Base-by-base conservation (phyloP, 1,140 invertebrate genomes). In the Patella vulgata region DNA sequence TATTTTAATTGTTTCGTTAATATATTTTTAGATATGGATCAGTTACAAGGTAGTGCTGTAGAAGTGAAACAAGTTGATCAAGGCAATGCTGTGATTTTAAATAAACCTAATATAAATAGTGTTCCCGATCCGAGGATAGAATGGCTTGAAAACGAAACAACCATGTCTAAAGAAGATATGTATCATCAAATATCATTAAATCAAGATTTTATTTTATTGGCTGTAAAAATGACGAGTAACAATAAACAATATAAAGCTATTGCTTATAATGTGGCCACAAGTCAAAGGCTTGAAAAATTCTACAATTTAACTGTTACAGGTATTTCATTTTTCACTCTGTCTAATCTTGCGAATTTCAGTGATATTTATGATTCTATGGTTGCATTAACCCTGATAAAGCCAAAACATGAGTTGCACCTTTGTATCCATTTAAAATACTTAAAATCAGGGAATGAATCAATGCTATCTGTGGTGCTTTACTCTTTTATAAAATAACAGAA, bases 191-290 rank as follows among this genome's bases (percentile, higher is more conserved):
- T 67, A 44, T 91, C 91, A 1, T 87, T 89, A 60, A 87, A 89
- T 65, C 89, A 92, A 82, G 87, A 92, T 76, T 86, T 96, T 58
- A 88, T 96, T 46, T 93, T 97, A 71, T 84, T 97, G 23, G 89
- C 90, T 63, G 88, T 89, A 3, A 27, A 92, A 95, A 77, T 87
- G 90, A 72, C 89, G 94, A 90, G 90, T 90, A 84, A 73, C 48
- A 63, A 47, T 43, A 56, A 71, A 12, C 19, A 47, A 6, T 63
- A 58, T 59, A 91, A 92, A 73, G 94, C 92, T 8, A 87, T 89
- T 72, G 91, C 93, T 19, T 91, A 92, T 60, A 96, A 96, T 79
- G 92, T 92, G 2, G 33, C 33, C 33, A 36, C 33, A 36, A 14
- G 14, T 8, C 5, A 5, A 5, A 8, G 14, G 5, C 14, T 36